Evolutionary conservation across 1,140 invertebrate species (phyloP), one percentile per base, ranked within the genome.

Genomic region (Drosophila yakuba): DNA sequence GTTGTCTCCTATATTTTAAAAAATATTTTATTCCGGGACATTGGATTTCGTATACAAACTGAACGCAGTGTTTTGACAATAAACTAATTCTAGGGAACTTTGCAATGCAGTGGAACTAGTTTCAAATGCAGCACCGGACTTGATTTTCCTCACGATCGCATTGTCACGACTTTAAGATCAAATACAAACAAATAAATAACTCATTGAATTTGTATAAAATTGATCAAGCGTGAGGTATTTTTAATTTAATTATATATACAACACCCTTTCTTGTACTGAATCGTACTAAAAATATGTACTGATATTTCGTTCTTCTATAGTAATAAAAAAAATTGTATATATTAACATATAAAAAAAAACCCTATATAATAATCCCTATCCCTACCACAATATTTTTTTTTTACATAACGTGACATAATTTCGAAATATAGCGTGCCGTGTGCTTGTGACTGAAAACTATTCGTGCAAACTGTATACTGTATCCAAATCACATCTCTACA

Each of bases 21-120:
- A n/a, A 62, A 59, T 35, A 32, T 32, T 35, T 35, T 35, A 43
- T 36, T 23, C 15, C 25, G 6, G 23, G 52, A 11, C 36, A 10
- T 41, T 32, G 1, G 6, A 59, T 35, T n/a, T 60, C 15, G n/a
- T 57, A 58, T 59, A n/a, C 20, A 51, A 61, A 55, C 12, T 4
- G 7, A 20, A 45, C 1, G 23, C 35, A 39, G 23, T 41, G 52
- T 28, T 61, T 17, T 17, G 50, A 25, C 25, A 51, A 39, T 39
- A 36, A 41, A 32, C 51, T 41, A 1, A 32, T 17, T 25, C 10
- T 14, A 11, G 1, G 35, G 14, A 28, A 25, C 47, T 15, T 14
- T 14, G 17, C 7, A 8, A 5, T 10, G 14, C 20, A 10, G 17
- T 11, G 28, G 20, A 41, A 56, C 52, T 56, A n/a, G 36, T 55